Base-by-base conservation (phyloP, 2,797 vertebrate species). In the Hipposideros larvatus region DNA sequence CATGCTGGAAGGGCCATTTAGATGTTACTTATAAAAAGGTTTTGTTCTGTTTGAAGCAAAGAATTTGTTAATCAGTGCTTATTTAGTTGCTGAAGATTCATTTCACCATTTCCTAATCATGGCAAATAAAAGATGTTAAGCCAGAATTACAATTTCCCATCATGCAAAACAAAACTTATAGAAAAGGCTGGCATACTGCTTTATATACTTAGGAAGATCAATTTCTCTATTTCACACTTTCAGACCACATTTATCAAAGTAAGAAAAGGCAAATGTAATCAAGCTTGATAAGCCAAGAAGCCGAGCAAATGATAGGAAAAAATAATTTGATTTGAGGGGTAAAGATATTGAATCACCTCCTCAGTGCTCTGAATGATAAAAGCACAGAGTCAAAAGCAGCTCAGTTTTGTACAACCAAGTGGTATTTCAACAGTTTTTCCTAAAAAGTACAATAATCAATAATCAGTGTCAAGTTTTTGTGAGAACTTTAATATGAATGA, bases 251-350 rank as follows among this genome's bases (percentile, higher is more conserved):
- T 80, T n/a, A 61, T 96, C 65, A 93, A 87, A 80, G 41, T 71
- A 96, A 94, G 53, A 89, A 94, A 89, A 97, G 71, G 80, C 46
- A 94, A 85, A 91, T 92, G 16, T 88, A 94, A 96, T 95, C 84
- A 96, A 93, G 83, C 31, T 96, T 92, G 57, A 82, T 87, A 95
- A 96, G 31, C 71, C 65, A 96, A 90, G 68, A 87, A 83, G 46
- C 34, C 71, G 22, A 70, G 31, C 46, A 94, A 96, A 94, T 85
- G 77, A 96, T 14, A 91, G 10, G 24, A 92, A 78, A 84, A 88
- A 92, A 74, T 41, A 73, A 78, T 87, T 75, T 66, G 22, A 87
- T 66, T 71, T 94, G 84, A 95, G 34, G 28, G 41, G 46, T 92
- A 94, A 86, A 92, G 75, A 89, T 57, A 91, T 87, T 96, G 94